Evolutionary conservation across 1,140 invertebrate species (phyloP), one percentile per base, ranked within the genome.

Genomic region (Monomorium pharaonis): DNA sequence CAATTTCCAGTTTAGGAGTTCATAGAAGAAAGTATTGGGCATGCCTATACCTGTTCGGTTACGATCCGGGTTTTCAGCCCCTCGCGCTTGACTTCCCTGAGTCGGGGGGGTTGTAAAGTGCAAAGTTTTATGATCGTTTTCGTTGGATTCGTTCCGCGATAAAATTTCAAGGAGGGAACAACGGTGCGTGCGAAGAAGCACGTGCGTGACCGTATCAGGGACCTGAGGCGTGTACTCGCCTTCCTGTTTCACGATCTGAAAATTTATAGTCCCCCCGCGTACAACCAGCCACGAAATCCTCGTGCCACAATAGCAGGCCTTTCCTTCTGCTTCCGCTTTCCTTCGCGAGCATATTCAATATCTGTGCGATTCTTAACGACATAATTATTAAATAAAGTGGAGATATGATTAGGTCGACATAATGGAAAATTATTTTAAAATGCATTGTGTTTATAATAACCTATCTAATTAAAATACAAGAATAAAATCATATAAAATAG

Each of bases 61-160:
- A 47, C n/a, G 51, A 81, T 18, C 37, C 1, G 10, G n/a, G 7
- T 47, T 56, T 33, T 21, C 51, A 72, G 24, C 37, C 37, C 67
- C 78, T 74, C 78, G 49, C 47, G 77, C 63, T 54, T 21, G 51
- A 77, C 72, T 51, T 86, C 77, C n/a, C 63, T 14, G 51, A 76
- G 47, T 51, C 60, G 18, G 37, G 21, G 58, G 85, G 85, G 85
- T 67, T 84, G 85, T 86, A 86, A 86, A 86, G 58, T 60, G 54
- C 80, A 54, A 63, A 67, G 85, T 74, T 86, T 86, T 86, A 86
- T 72, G 85, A 84, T 74, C 80, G 67, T 75, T 74, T 86, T 84
- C 54, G 44, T 60, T 74, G 85, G 85, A 84, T 86, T 86, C 80
- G 85, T 86, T 84, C 67, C 85, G 69, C 80, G 78, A 86, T 86